phyloP scores from a whole-genome alignment of 1,140 invertebrate genomes.

The Panagrolaimus sp. region DNA sequence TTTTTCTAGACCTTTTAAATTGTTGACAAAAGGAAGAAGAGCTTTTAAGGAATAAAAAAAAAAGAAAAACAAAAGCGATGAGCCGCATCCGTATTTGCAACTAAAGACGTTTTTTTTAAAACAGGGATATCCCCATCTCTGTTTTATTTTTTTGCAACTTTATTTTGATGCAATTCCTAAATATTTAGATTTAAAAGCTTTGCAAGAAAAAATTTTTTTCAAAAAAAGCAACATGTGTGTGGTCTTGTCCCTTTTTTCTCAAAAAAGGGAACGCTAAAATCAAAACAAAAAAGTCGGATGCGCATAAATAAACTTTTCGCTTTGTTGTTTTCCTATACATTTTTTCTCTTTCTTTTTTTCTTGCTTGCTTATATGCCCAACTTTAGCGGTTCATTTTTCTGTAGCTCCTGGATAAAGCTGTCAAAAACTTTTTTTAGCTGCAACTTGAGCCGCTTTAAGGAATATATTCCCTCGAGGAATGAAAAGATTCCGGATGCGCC shows the following conservation, averaged over 20 bases:
- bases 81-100: too few relatives aligned
- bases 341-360: background rate
- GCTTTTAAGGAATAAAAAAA: too few relatives aligned
- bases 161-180: too few relatives aligned
- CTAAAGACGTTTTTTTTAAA: too few relatives aligned
- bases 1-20: too few relatives aligned
- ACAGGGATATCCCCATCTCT: too few relatives aligned
- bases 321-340: background rate
- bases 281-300: background rate
- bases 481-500: slow-evolving; percentile 11
- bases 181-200: too few relatives aligned
- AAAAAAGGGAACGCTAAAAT: background rate
- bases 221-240: too few relatives aligned
- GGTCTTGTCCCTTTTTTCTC: background rate
- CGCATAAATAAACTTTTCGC: slow-evolving; percentile 7
- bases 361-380: background rate
- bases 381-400: background rate
- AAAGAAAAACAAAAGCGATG: too few relatives aligned
- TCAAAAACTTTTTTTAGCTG: slow-evolving; percentile 18
- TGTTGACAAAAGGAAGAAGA: too few relatives aligned
- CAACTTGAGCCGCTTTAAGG: slow-evolving; percentile 3
- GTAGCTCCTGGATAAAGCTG: background rate
- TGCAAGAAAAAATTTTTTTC: too few relatives aligned
- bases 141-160: too few relatives aligned
- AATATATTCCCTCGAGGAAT: background rate